These are phyloP conservation scores for Tachina lurida DNA, from an alignment of 2,888 invertebrate genomes.

Conservation along the genomic window DNA sequence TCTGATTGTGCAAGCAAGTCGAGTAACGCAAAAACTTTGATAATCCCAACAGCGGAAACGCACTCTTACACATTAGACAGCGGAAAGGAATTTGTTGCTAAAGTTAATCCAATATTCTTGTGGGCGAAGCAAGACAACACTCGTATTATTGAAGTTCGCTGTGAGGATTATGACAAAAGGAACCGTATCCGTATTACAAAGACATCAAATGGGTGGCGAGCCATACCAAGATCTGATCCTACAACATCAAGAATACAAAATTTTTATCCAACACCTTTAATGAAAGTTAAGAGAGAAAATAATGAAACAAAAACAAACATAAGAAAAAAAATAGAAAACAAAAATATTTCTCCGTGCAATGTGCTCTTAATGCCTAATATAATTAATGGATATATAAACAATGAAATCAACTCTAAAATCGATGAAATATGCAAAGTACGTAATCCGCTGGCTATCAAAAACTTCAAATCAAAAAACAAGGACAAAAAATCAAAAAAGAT, in stretches of 20 bases:
- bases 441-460: conserved; percentile 31
- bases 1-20: background rate
- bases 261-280: conserved; percentile 80
- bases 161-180: conserved; percentile 93
- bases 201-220: conserved; percentile 91
- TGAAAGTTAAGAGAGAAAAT: conserved; percentile 81
- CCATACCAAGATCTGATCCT: conserved; percentile 89
- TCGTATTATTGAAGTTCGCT: conserved; percentile 91
- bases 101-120: conserved; percentile 90
- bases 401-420: conserved; percentile 10
- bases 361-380: background rate
- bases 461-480: conserved; percentile 34
- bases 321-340: background rate
- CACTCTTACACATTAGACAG: background rate
- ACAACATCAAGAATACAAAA: conserved; percentile 80
- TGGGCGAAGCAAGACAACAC: conserved; percentile 93
- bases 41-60: conserved; percentile 13
- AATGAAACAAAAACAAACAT: conserved; percentile 66
- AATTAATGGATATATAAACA: background rate
- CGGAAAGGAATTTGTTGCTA: conserved; percentile 58
- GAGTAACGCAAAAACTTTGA: conserved; percentile 7
- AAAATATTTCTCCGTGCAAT: background rate
- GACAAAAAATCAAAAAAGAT: conserved; percentile 53
- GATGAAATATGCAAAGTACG: conserved; percentile 13
- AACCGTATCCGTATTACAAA: conserved; percentile 93